A percentile compares a stretch with the other conserved stretches of the same genome.
Evolutionary conservation across 2,888 invertebrate genomes (phyloP).

Genomic region (Zaprionus obscuricornis): DNA sequence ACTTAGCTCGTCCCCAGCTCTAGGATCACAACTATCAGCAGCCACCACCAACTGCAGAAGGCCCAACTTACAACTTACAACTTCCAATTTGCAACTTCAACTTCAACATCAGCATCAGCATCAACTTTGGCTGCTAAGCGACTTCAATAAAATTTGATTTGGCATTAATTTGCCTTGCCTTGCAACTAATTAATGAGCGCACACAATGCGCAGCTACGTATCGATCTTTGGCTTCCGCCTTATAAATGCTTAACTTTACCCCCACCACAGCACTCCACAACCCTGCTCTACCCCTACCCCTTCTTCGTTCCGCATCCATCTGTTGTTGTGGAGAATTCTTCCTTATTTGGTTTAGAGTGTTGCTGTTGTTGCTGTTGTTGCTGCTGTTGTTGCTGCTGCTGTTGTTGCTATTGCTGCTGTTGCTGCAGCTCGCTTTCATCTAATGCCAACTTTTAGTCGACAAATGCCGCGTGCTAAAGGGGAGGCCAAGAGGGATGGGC

Average conservation of each 20-base stretch:
- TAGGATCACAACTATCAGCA: conserved; percentile 6
- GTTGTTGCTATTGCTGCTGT: background rate
- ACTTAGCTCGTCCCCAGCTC: conserved; percentile 34
- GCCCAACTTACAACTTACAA: too few species aligned
- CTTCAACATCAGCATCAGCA: background rate
- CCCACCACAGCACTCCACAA: background rate
- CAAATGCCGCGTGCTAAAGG: conserved; percentile 46
- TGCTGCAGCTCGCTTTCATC: background rate
- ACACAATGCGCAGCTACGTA: conserved; percentile 32
- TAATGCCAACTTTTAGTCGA: too few species aligned
- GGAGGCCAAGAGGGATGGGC: conserved; percentile 51
- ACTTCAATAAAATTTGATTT: conserved; percentile 78
- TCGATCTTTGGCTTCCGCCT: conserved; percentile 43
- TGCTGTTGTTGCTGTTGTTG: conserved; percentile 52
- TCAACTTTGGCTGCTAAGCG: conserved; percentile 33
- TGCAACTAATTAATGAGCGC: conserved; percentile 73
- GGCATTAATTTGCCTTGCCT: conserved; percentile 76
- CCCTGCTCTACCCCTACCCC: background rate
- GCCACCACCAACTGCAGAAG: conserved; percentile 1
- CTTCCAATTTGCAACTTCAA: background rate
- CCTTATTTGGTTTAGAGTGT: conserved; percentile 54
- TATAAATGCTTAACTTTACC: conserved; percentile 14
- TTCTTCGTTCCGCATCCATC: background rate
- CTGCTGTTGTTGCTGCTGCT: background rate
- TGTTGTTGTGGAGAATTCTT: background rate